phyloP scores from a whole-genome alignment of 2,888 invertebrate species.

The Melieria omissa region DNA sequence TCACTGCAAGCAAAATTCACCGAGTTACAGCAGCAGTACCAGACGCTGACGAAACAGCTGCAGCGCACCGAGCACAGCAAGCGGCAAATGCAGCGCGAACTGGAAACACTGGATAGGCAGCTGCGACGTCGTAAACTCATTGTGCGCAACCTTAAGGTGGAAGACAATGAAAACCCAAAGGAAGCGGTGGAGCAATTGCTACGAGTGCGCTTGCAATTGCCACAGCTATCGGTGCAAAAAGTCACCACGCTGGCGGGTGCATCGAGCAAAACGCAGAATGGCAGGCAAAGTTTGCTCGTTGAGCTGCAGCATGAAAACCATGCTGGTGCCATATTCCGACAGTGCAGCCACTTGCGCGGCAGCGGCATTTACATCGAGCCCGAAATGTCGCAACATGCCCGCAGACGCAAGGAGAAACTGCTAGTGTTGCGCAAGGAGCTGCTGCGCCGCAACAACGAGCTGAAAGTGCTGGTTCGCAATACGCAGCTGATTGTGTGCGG shows the following conservation, averaged over 20 bases:
- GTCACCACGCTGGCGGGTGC: slow-evolving; percentile 32
- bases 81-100: slow-evolving; percentile 43
- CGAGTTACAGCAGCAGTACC: slow-evolving; percentile 17
- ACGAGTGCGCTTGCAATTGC: slow-evolving; percentile 36
- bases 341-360: slow-evolving; percentile 43
- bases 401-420: slow-evolving; percentile 45
- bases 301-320: slow-evolving; percentile 40
- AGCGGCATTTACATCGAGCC: slow-evolving; percentile 46
- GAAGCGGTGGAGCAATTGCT: slow-evolving; percentile 40
- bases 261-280: not conserved
- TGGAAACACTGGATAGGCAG: slow-evolving; percentile 42
- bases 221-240: slow-evolving; percentile 35
- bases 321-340: slow-evolving; percentile 41
- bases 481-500: slow-evolving; percentile 42
- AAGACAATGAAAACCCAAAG: slow-evolving; percentile 29
- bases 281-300: slow-evolving; percentile 38
- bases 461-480: slow-evolving; percentile 44
- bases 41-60: slow-evolving; percentile 21
- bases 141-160: slow-evolving; percentile 41
- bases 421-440: slow-evolving; percentile 47
- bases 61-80: slow-evolving; percentile 42
- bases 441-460: slow-evolving; percentile 41
- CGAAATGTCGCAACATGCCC: slow-evolving; percentile 42
- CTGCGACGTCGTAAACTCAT: slow-evolving; percentile 43
- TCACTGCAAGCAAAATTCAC: slow-evolving; percentile 23